Percentiles rank a stretch among this genome's conserved stretches.
Conservation (phyloP, 2,797 vertebrate species). For the Kryptolebias ocellatus region DNA sequence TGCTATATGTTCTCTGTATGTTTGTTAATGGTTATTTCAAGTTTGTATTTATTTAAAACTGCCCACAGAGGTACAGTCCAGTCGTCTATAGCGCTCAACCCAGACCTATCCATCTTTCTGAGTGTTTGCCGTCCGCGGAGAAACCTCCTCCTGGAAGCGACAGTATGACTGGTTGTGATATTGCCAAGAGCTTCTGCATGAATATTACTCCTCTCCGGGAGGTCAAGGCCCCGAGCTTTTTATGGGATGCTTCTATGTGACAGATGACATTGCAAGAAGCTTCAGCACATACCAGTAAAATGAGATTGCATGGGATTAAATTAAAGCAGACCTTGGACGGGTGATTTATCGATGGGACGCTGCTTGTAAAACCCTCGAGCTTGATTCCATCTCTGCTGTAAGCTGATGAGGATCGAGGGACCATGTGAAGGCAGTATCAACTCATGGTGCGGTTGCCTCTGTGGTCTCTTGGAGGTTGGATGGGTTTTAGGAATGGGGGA, state of each 20-base stretch:
- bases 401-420: conserved; percentile 13
- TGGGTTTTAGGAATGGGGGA: conserved; percentile 33
- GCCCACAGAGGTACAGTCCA: neutral
- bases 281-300: conserved; percentile 75
- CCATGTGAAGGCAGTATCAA: conserved; percentile 30
- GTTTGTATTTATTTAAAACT: no score
- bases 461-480: conserved; percentile 15
- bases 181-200: conserved; percentile 29
- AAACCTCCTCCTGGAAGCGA: conserved; percentile 22
- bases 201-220: conserved; percentile 41
- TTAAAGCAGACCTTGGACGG: conserved; percentile 74
- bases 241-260: conserved; percentile 69
- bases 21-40: no score
- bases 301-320: conserved; percentile 73
- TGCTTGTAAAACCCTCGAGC: conserved; percentile 60
- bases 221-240: conserved; percentile 72
- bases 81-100: conserved; percentile 3
- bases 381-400: conserved; percentile 48
- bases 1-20: no score
- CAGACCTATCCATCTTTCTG: conserved; percentile 16
- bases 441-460: neutral
- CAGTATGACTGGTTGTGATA: conserved; percentile 4
- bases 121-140: conserved; percentile 19
- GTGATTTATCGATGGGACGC: conserved; percentile 69
- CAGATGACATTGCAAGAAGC: conserved; percentile 75